A percentile compares a stretch with the other conserved stretches of the same genome.
Evolutionary conservation across 2,888 invertebrate species (phyloP).

Genomic region (Eupithecia exiguata): DNA sequence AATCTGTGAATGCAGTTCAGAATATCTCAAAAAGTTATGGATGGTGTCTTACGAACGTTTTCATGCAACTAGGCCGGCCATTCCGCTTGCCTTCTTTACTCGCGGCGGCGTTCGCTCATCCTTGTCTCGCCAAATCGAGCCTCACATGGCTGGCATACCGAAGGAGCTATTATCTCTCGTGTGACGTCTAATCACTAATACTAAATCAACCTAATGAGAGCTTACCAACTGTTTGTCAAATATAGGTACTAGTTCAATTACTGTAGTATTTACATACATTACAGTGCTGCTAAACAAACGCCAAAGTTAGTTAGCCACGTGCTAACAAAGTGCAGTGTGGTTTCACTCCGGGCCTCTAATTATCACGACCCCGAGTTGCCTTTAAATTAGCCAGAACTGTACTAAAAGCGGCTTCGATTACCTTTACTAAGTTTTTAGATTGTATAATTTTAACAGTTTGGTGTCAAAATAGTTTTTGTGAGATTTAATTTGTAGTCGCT

Average conservation of each 20-base stretch:
- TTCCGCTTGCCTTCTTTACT: no score
- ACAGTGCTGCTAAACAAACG: neutral
- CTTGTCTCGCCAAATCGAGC: no score
- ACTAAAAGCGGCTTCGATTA: neutral
- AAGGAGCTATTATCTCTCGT: no score
- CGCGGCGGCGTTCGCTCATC: no score
- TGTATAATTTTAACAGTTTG: neutral
- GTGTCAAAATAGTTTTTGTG: neutral
- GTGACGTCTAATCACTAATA: no score
- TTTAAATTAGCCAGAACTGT: constrained; percentile 51
- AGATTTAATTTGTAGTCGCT: neutral
- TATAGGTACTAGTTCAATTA: neutral
- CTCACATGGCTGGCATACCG: no score
- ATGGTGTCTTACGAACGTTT: no score
- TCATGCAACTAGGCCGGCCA: no score
- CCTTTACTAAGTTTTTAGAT: constrained; percentile 2
- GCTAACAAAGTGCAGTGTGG: constrained; percentile 34
- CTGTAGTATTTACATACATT: neutral
- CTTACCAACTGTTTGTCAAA: neutral
- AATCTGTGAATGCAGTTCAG: no score
- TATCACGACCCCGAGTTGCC: constrained; percentile 45
- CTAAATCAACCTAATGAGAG: neutral
- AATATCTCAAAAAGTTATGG: no score
- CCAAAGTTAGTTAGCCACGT: constrained; percentile 30
- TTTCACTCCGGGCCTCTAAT: constrained; percentile 47